phyloP scores from a whole-genome alignment of 2,888 invertebrate species.

The Steinernema carpocapsae region DNA sequence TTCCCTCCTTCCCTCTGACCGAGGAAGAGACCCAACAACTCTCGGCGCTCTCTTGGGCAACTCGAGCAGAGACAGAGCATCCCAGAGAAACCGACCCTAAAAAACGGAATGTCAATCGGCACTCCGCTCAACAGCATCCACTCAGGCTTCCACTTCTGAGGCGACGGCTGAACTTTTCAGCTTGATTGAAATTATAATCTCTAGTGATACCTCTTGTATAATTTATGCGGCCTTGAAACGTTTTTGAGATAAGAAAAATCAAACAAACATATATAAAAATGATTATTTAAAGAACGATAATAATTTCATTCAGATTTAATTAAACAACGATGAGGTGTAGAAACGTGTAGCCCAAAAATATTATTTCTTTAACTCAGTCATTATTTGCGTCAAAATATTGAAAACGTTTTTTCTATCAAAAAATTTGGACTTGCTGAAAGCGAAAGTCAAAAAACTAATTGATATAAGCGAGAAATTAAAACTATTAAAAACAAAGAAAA shows the following conservation, averaged over 20 bases:
- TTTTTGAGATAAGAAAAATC: neutral
- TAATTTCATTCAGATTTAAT: too few species aligned
- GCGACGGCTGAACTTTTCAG: neutral
- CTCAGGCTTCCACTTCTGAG: neutral
- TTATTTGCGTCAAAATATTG: too few species aligned
- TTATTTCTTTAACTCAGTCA: too few species aligned
- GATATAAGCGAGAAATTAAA: too few species aligned
- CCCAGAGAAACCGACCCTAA: constrained; percentile 5
- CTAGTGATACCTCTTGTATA: neutral
- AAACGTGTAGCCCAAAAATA: too few species aligned
- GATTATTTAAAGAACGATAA: neutral
- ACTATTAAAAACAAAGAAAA: too few species aligned
- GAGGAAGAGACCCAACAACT: neutral
- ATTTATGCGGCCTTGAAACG: neutral
- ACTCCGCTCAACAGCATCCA: constrained; percentile 21
- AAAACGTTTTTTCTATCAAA: too few species aligned
- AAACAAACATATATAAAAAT: neutral
- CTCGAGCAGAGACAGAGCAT: too few species aligned
- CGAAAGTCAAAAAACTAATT: too few species aligned
- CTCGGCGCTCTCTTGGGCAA: neutral
- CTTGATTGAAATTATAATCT: neutral
- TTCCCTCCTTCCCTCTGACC: neutral
- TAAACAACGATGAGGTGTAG: too few species aligned
- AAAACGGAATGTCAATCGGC: constrained; percentile 17
- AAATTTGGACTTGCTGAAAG: neutral